Evolutionary conservation across 2,888 invertebrate genomes (phyloP).

Genomic region (Priapulus caudatus): DNA sequence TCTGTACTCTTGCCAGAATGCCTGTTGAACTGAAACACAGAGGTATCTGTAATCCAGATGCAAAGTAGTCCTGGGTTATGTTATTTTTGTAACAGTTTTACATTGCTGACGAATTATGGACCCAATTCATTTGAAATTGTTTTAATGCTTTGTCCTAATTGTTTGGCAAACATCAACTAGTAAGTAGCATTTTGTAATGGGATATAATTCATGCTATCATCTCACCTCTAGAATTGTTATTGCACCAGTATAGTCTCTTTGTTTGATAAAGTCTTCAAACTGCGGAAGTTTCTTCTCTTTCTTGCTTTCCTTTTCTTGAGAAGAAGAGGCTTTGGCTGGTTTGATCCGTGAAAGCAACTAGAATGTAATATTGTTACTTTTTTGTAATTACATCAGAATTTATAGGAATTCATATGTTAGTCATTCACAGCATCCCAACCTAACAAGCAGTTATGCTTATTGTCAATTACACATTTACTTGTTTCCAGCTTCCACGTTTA

Average conservation of each 20-base stretch:
- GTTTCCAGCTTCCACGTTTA: too few relatives aligned
- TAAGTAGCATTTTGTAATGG: too few relatives aligned
- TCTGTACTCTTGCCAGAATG: slow-evolving; percentile 43
- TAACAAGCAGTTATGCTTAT: too few relatives aligned
- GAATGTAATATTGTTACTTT: background rate
- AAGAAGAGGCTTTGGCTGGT: slow-evolving; percentile 33
- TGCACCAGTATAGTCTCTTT: slow-evolving; percentile 87
- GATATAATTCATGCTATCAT: too few relatives aligned
- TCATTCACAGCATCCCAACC: too few relatives aligned
- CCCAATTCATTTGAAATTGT: too few relatives aligned
- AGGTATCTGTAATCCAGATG: background rate
- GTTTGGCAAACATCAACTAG: too few relatives aligned
- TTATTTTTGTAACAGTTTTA: background rate
- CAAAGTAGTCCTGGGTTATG: background rate
- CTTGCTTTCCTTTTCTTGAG: slow-evolving; percentile 28
- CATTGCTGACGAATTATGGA: too few relatives aligned
- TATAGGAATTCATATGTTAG: too few relatives aligned
- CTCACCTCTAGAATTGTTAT: slow-evolving; percentile 75
- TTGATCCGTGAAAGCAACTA: slow-evolving; percentile 39
- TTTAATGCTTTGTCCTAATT: too few relatives aligned
- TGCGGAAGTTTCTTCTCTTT: slow-evolving; percentile 47
- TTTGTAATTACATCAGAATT: too few relatives aligned
- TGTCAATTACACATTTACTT: too few relatives aligned
- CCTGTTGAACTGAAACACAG: slow-evolving; percentile 45
- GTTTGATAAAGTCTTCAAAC: slow-evolving; percentile 74